A percentile compares a stretch with the other conserved stretches of the same genome.
Conservation (phyloP, 2,797 vertebrate genomes). For the Atherinosoma microstoma region DNA sequence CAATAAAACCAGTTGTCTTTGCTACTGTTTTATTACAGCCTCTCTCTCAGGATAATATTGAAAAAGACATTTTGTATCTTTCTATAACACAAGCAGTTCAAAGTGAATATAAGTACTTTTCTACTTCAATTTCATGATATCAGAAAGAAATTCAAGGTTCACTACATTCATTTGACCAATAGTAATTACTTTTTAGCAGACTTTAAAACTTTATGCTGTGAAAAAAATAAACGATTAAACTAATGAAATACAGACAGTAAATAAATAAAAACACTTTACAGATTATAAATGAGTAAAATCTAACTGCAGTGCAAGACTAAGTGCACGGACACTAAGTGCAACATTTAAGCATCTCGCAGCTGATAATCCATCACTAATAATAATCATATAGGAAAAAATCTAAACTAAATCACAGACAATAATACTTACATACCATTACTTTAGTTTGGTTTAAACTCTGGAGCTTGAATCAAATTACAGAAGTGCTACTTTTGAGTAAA, state of each 20-base stretch:
- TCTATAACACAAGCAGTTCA: neutral
- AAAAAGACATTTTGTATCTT: neutral
- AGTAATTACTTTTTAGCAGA: neutral
- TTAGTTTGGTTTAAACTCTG: neutral
- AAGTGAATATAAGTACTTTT: neutral
- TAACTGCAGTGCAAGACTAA: too few relatives aligned
- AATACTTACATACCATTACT: neutral
- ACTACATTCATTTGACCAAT: too few relatives aligned
- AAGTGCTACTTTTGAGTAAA: neutral
- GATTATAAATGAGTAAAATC: neutral
- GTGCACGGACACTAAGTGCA: too few relatives aligned
- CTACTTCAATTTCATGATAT: neutral
- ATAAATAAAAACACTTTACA: neutral
- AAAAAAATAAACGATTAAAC: neutral
- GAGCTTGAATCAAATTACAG: neutral
- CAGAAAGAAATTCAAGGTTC: too few relatives aligned
- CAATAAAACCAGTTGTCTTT: conserved; percentile 31
- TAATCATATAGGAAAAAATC: neutral
- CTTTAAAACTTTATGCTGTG: neutral
- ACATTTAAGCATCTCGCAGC: too few relatives aligned
- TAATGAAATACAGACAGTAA: neutral
- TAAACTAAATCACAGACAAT: neutral
- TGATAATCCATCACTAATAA: neutral
- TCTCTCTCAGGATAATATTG: neutral
- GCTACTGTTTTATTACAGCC: conserved; percentile 40